Percentiles rank a stretch among this genome's conserved stretches.
phyloP scores from a whole-genome alignment of 1,140 invertebrate genomes.

The Parasteatoda tepidariorum region DNA sequence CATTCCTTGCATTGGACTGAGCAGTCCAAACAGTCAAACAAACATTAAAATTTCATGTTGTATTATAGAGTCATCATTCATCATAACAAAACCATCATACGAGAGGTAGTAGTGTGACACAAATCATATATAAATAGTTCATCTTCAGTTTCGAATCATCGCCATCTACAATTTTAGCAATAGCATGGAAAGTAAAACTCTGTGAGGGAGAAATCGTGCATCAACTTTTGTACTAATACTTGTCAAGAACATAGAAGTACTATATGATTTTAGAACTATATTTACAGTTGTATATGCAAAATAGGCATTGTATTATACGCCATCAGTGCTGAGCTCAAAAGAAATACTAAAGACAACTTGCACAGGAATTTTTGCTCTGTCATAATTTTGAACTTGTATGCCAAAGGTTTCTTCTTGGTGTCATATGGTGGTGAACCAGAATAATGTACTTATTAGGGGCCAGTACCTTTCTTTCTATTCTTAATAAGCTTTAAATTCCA shows the following conservation, averaged over 20 bases:
- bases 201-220: slow-evolving; percentile 7
- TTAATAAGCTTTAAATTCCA: not conserved
- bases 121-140: slow-evolving; percentile 10
- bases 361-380: not conserved
- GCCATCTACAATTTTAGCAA: slow-evolving; percentile 51
- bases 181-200: slow-evolving; percentile 1
- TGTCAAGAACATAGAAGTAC: slow-evolving; percentile 27
- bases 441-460: slow-evolving; percentile 42
- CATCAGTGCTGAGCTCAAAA: slow-evolving; percentile 24
- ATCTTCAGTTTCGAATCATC: not conserved
- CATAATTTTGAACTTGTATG: slow-evolving; percentile 8
- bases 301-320: not conserved
- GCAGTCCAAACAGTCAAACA: slow-evolving; percentile 14
- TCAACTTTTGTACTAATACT: slow-evolving; percentile 42
- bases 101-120: slow-evolving; percentile 40
- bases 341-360: not conserved
- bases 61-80: slow-evolving; percentile 37
- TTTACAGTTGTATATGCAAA: slow-evolving; percentile 25
- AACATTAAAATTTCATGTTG: slow-evolving; percentile 28
- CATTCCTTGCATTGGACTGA: slow-evolving; percentile 40
- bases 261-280: slow-evolving; percentile 24
- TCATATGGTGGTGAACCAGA: not conserved
- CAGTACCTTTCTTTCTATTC: slow-evolving; percentile 23
- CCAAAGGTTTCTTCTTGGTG: slow-evolving; percentile 40
- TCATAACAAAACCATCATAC: slow-evolving; percentile 23